phyloP scores from a whole-genome alignment of 2,113 vertebrate species.

The Mustelus asterias region DNA sequence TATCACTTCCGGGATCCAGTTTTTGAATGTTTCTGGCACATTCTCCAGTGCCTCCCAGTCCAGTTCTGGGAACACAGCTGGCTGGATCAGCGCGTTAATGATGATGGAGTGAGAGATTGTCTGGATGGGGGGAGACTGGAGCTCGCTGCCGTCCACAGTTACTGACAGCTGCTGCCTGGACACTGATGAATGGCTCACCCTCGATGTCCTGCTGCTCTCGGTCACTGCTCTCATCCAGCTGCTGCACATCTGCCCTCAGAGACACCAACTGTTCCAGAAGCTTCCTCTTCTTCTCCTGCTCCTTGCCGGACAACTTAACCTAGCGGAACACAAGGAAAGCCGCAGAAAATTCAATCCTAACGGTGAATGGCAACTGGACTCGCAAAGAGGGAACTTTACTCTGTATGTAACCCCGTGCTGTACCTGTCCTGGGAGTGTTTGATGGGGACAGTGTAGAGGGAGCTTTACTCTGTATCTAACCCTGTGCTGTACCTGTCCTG shows the following conservation, averaged over 20 bases:
- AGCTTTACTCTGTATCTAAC: too few species aligned
- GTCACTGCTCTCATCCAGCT: constrained; percentile 66
- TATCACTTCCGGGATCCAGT: too few species aligned
- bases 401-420: too few species aligned
- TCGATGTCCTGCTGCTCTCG: constrained; percentile 60
- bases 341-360: neutral
- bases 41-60: neutral
- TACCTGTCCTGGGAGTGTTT: too few species aligned
- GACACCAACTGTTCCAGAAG: constrained; percentile 58
- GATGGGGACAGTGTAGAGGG: too few species aligned
- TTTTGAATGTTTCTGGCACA: neutral
- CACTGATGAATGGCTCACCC: constrained; percentile 41
- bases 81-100: too few species aligned
- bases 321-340: constrained; percentile 36
- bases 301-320: constrained; percentile 52
- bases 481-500: too few species aligned
- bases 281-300: constrained; percentile 50
- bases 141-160: neutral
- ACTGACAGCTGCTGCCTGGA: too few species aligned
- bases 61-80: too few species aligned
- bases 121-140: neutral
- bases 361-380: neutral
- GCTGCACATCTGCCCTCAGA: constrained; percentile 60
- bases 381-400: too few species aligned
- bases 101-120: too few species aligned